Base-by-base conservation (phyloP, 1,140 invertebrate species). In the Callitettix versicolor region DNA sequence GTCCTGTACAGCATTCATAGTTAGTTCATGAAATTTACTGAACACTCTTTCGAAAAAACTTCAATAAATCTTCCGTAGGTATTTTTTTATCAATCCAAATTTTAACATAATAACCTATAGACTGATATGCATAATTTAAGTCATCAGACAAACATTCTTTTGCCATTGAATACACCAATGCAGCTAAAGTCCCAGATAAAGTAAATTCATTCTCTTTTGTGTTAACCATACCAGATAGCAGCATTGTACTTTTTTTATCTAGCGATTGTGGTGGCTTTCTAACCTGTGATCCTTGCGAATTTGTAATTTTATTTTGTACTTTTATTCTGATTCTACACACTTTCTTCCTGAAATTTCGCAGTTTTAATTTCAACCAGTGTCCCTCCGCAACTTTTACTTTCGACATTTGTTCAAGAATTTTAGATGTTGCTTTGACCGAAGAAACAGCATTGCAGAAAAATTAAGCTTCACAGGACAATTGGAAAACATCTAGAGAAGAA, bases 401-500 rank as follows among this genome's bases (percentile, higher is more conserved):
- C 9, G 26, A 30, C 48, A 51, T 51, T 21, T 36, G 17, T 9
- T 51, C 21, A 17, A 51, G 15, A 3, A 51, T 17, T 6, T 38
- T 26, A 17, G 17, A 18, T 20, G 48, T 51, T 17, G 48, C 48
- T 17, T 51, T 51, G 5, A 30, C 30, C 6, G 48, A 51, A 11
- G 48, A 26, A 26, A 51, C 20, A 18, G 48, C 48, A 36, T 51
- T 51, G 33, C 5, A 51, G 12, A 51, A 34, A 26, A 51, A 51
- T 9, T 36, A 20, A 4, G 36, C 18, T 14, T 51, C 48, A 51
- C 48, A 51, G 2, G 48, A 51, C 33, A 51, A 18, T 14, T 51
- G 30, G 22, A 51, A 51, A 18, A 51, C 48, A 38, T 51, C 48
- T 20, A 36, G 21, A 1, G 17, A 21, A 9, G 48, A 6, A 2